phyloP scores from a whole-genome alignment of 2,113 vertebrate species.

The Philantomba maxwellii region DNA sequence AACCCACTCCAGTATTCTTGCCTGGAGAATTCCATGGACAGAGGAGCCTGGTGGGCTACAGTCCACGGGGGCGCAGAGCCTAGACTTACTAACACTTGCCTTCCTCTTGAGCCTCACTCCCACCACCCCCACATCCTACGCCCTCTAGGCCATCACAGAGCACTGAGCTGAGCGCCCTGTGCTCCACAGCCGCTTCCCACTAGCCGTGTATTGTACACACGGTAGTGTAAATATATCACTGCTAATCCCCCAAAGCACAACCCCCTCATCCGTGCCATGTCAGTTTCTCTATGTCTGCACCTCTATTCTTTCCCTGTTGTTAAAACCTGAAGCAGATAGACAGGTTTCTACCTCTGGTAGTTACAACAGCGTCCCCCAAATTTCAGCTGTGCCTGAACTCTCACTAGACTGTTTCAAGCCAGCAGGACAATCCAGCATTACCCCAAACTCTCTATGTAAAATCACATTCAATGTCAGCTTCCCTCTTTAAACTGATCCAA shows the following conservation, averaged over 20 bases:
- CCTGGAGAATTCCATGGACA: background rate
- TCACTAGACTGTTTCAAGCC: background rate
- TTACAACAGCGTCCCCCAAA: background rate
- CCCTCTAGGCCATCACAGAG: background rate
- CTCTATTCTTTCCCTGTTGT: background rate
- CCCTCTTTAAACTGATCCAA: background rate
- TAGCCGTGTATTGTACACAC: background rate
- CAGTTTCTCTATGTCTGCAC: background rate
- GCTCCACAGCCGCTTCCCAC: background rate
- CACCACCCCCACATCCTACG: background rate
- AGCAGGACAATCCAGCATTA: background rate
- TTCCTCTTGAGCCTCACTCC: background rate
- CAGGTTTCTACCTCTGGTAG: background rate
- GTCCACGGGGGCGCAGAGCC: background rate
- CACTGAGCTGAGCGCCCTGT: background rate
- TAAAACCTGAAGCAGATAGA: background rate
- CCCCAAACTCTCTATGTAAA: background rate
- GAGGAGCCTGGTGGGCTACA: accelerated
- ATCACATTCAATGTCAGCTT: background rate
- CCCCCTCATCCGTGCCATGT: background rate
- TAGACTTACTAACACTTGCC: background rate
- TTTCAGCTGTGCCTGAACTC: background rate
- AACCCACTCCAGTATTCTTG: background rate
- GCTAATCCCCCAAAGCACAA: background rate
- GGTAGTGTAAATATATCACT: background rate